A percentile compares a stretch with the other conserved stretches of the same genome.
Evolutionary conservation across 2,797 vertebrate genomes (phyloP).

Genomic region (Petrocephalus schoutedeni): DNA sequence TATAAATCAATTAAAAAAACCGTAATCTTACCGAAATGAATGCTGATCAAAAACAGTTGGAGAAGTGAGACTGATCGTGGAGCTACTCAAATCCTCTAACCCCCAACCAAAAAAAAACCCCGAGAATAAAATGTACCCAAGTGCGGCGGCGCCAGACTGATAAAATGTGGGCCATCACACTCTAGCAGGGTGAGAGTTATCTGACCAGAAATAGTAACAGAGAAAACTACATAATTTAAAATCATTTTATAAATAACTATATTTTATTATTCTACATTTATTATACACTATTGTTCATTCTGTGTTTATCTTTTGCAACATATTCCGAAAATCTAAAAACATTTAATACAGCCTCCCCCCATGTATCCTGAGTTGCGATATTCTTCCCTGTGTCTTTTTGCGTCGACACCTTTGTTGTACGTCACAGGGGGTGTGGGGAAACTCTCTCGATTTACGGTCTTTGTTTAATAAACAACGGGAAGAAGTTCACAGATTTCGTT

Average conservation of each 20-base stretch:
- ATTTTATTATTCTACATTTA: not conserved
- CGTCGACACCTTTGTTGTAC: constrained; percentile 12
- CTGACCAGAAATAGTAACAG: not conserved
- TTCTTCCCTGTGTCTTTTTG: not conserved
- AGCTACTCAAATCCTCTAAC: constrained; percentile 36
- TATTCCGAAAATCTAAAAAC: not conserved
- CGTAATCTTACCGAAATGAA: constrained; percentile 69
- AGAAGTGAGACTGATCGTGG: constrained; percentile 51
- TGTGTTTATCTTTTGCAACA: not conserved
- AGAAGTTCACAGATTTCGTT: not conserved
- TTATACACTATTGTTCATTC: not conserved
- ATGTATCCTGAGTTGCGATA: not conserved
- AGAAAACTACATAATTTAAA: not conserved
- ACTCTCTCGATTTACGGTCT: constrained; percentile 15
- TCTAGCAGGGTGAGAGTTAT: not conserved
- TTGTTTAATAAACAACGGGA: not conserved
- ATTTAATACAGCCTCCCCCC: not conserved
- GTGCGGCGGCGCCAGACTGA: constrained; percentile 49
- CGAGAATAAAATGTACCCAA: constrained; percentile 40
- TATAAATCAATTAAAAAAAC: not conserved
- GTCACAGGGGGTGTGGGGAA: constrained; percentile 10
- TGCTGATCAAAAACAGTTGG: constrained; percentile 70
- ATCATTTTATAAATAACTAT: not conserved
- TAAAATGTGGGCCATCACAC: constrained; percentile 22
- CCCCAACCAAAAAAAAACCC: constrained; percentile 55